Evolutionary conservation across 2,113 vertebrate genomes (phyloP).

Genomic region (Chionodraco myersi): DNA sequence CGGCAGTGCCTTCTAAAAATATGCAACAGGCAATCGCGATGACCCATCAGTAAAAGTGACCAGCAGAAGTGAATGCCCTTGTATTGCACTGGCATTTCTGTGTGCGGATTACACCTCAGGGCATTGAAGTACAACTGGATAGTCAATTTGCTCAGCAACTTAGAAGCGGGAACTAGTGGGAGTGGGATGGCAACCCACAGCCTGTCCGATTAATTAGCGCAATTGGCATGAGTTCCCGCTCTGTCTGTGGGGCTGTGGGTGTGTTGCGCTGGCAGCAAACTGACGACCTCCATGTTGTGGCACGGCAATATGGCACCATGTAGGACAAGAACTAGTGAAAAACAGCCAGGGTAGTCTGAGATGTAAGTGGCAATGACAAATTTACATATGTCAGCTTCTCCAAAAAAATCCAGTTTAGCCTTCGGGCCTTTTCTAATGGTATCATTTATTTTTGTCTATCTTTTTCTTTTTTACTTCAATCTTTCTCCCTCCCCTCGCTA

Average conservation of each 20-base stretch:
- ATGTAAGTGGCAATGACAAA: too few relatives aligned
- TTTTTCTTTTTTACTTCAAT: too few relatives aligned
- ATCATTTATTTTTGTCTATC: too few relatives aligned
- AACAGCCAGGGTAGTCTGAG: too few relatives aligned
- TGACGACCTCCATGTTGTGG: slow-evolving; percentile 60
- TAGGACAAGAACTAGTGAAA: slow-evolving; percentile 35
- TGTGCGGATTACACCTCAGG: slow-evolving; percentile 58
- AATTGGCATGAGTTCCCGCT: slow-evolving; percentile 75
- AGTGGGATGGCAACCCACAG: slow-evolving; percentile 59
- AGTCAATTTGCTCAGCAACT: slow-evolving; percentile 63
- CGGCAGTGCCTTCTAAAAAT: slow-evolving; percentile 75
- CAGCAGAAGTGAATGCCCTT: slow-evolving; percentile 74
- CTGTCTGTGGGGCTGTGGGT: slow-evolving; percentile 61
- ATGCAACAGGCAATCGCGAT: slow-evolving; percentile 44
- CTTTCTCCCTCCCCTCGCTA: too few relatives aligned
- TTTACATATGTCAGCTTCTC: too few relatives aligned
- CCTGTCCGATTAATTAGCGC: slow-evolving; percentile 81
- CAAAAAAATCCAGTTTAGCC: too few relatives aligned
- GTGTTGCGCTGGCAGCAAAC: slow-evolving; percentile 64
- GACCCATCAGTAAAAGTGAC: slow-evolving; percentile 76
- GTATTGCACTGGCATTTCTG: slow-evolving; percentile 47
- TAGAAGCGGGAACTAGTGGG: slow-evolving; percentile 67
- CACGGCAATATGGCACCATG: slow-evolving; percentile 37
- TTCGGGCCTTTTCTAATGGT: too few relatives aligned
- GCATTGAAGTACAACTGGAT: slow-evolving; percentile 53